These are phyloP conservation scores for Halcyon leucocephala DNA, from an alignment of 2,797 vertebrate genomes.

Conservation along the genomic window DNA sequence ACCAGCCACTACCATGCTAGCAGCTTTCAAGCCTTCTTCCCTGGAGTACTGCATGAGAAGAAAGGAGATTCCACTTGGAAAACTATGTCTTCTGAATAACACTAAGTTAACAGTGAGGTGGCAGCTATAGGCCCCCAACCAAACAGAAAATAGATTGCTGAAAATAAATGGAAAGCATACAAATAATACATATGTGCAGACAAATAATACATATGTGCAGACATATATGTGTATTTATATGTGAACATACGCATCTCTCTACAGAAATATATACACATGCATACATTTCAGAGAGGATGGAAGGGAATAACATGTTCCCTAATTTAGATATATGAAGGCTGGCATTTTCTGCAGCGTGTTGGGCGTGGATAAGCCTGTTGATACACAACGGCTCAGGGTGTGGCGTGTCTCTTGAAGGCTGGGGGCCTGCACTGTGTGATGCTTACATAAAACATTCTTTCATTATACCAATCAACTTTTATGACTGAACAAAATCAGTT, in stretches of 20 bases:
- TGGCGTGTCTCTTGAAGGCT: background rate
- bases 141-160: background rate
- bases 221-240: background rate
- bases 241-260: background rate
- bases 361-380: background rate
- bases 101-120: background rate
- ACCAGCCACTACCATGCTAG: background rate
- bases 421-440: background rate
- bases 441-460: constrained; percentile 24
- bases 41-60: background rate
- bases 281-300: background rate
- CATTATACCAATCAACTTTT: constrained; percentile 53
- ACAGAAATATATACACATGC: background rate
- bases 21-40: background rate
- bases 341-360: background rate
- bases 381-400: background rate
- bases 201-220: background rate
- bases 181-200: background rate
- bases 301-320: background rate
- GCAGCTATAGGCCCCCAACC: background rate
- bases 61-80: background rate
- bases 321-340: background rate
- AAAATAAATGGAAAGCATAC: background rate
- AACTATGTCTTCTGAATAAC: background rate
- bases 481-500: constrained; percentile 44